These are phyloP conservation scores for Dryococelus australis DNA, from an alignment of 2,888 invertebrate species.

Conservation along the genomic window DNA sequence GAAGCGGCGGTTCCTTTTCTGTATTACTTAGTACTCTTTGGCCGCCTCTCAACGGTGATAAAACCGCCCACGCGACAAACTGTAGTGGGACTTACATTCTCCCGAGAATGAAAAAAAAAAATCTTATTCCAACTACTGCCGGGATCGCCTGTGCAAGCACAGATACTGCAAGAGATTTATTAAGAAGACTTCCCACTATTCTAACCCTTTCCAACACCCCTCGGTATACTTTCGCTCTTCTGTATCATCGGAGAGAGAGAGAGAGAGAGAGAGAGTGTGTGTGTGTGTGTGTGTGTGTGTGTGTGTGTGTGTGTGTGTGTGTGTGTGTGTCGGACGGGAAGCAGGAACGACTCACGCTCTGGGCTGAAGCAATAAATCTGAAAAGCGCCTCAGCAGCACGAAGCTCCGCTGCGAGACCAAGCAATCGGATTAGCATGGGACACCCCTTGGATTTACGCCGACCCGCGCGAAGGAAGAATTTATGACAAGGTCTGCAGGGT, in stretches of 20 bases:
- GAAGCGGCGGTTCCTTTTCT: too few species aligned
- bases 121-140: too few species aligned
- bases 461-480: not conserved
- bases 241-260: too few species aligned
- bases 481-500: not conserved
- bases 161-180: not conserved
- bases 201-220: not conserved
- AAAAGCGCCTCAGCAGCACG: not conserved
- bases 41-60: too few species aligned
- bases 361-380: not conserved
- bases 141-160: not conserved
- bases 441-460: not conserved
- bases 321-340: not conserved
- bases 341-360: not conserved
- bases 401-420: not conserved
- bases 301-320: too few species aligned
- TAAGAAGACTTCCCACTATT: constrained; percentile 1
- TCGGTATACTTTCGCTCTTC: too few species aligned
- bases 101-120: too few species aligned
- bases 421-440: constrained; percentile 16
- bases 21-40: too few species aligned
- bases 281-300: too few species aligned
- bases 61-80: too few species aligned
- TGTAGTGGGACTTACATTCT: too few species aligned
- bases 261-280: too few species aligned